Percentiles rank a stretch among this genome's conserved stretches.
Conservation (phyloP, 2,888 invertebrate genomes). For the Drosophila lacicola region DNA sequence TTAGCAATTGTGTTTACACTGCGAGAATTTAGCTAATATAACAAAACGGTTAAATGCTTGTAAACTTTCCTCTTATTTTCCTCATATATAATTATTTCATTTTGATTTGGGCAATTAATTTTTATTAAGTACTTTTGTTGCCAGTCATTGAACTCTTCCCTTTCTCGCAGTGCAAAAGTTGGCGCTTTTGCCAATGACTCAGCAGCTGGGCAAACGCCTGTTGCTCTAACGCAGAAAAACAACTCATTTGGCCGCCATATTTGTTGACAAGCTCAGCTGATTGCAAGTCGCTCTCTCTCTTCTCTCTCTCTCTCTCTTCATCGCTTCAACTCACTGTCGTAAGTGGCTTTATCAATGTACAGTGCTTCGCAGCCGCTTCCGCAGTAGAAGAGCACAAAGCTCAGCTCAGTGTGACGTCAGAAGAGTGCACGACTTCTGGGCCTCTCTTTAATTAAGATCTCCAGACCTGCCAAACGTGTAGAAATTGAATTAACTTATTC, state of each 20-base stretch:
- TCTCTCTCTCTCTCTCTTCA: not conserved
- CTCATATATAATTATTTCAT: not conserved
- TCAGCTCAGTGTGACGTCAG: constrained; percentile 35
- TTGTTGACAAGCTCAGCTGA: constrained; percentile 45
- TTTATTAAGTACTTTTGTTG: not conserved
- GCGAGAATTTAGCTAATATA: not conserved
- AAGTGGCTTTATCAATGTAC: constrained; percentile 16
- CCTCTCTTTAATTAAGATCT: constrained; percentile 9
- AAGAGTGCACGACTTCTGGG: constrained; percentile 6
- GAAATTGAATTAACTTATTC: constrained; percentile 24
- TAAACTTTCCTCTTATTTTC: not conserved
- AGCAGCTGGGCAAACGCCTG: constrained; percentile 44
- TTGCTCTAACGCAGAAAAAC: constrained; percentile 43
- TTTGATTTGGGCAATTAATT: not conserved
- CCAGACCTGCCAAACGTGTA: not conserved
- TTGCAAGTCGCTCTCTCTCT: constrained; percentile 11
- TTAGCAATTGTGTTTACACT: constrained; percentile 22
- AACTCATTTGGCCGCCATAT: constrained; percentile 30
- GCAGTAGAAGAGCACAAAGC: constrained; percentile 12
- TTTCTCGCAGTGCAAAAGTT: constrained; percentile 35
- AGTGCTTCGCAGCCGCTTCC: constrained; percentile 3
- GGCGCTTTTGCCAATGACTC: constrained; percentile 36
- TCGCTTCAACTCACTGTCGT: not conserved
- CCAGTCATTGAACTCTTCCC: constrained; percentile 1
- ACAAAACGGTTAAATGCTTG: not conserved